Percentiles rank a stretch among this genome's conserved stretches.
These are phyloP conservation scores for Bilobella aurantiaca DNA, from an alignment of 1,140 invertebrate genomes.

Conservation along the genomic window DNA sequence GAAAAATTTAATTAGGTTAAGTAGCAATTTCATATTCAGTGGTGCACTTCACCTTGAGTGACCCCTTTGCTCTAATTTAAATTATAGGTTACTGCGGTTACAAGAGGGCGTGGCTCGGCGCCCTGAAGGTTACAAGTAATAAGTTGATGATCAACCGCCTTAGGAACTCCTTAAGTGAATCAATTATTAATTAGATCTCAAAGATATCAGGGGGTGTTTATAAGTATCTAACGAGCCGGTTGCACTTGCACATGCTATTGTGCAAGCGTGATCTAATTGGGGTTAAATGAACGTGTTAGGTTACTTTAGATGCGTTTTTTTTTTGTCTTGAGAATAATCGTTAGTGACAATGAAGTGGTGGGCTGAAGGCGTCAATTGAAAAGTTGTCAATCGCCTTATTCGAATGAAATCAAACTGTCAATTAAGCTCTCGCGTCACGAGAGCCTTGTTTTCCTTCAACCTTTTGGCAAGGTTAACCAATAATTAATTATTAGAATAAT, in stretches of 20 bases:
- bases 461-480: background rate
- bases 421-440: background rate
- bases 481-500: background rate
- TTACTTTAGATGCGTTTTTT: background rate
- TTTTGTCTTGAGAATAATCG: too few species aligned
- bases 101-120: too few species aligned
- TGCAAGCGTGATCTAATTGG: background rate
- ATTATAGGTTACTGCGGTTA: too few species aligned
- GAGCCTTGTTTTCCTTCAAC: background rate
- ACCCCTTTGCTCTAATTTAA: background rate
- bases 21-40: background rate
- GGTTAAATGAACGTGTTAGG: background rate
- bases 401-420: background rate
- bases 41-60: background rate
- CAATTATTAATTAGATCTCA: too few species aligned
- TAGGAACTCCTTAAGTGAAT: background rate
- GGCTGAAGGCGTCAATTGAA: background rate
- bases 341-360: background rate
- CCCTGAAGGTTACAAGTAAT: too few species aligned
- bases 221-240: too few species aligned
- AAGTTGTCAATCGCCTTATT: slow-evolving; percentile 1
- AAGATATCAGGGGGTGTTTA: too few species aligned
- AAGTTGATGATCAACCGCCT: too few species aligned
- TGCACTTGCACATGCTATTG: too few species aligned
- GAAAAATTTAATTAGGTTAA: background rate